Evolutionary conservation across 2,888 invertebrate genomes (phyloP).

Genomic region (Troilus luridus): DNA sequence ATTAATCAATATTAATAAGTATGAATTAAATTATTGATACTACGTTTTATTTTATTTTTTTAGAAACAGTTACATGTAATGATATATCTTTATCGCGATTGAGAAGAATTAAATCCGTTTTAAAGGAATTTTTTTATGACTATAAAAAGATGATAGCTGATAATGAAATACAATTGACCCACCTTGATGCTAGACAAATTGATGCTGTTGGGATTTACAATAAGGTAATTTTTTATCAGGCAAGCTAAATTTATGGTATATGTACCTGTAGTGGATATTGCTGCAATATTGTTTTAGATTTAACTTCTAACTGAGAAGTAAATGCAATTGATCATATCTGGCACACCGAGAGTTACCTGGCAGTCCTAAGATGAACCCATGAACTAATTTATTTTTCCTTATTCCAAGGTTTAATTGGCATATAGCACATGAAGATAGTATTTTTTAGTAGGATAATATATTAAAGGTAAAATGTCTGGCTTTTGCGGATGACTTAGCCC

Average conservation of each 20-base stretch:
- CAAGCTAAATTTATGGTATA: not conserved
- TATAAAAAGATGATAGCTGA: slow-evolving; percentile 72
- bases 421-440: no score
- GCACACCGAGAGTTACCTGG: no score
- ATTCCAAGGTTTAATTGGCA: no score
- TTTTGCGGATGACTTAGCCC: no score
- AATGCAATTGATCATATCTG: no score
- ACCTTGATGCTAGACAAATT: slow-evolving; percentile 76
- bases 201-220: slow-evolving; percentile 77
- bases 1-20: not conserved
- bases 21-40: not conserved
- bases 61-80: slow-evolving; percentile 81
- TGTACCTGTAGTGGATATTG: not conserved
- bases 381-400: no score
- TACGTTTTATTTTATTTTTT: slow-evolving; percentile 29
- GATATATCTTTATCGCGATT: slow-evolving; percentile 79
- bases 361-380: no score
- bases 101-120: slow-evolving; percentile 74
- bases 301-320: no score
- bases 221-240: slow-evolving; percentile 72
- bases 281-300: no score
- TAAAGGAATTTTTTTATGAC: slow-evolving; percentile 81
- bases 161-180: slow-evolving; percentile 74
- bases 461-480: no score
- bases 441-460: no score